These are phyloP conservation scores for Brenthis ino DNA, from an alignment of 2,888 invertebrate species.

Conservation along the genomic window DNA sequence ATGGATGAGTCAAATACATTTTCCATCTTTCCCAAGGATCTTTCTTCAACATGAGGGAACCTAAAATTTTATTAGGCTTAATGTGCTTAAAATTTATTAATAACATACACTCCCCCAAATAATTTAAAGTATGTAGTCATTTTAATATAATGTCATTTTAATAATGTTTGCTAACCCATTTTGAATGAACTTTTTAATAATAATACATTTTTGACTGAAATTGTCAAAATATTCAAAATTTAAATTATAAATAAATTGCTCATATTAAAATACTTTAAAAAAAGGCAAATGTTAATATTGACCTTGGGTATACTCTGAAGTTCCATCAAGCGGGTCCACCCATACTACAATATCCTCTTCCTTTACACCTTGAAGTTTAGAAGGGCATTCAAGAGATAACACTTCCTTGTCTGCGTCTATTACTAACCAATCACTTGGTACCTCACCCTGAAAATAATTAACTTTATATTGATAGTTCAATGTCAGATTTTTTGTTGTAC, in stretches of 20 bases:
- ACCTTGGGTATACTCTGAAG: constrained; percentile 98
- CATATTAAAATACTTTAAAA: too few species aligned
- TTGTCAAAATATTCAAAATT: too few species aligned
- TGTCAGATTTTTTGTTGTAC: constrained; percentile 3
- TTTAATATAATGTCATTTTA: too few species aligned
- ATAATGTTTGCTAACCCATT: too few species aligned
- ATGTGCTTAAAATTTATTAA: too few species aligned
- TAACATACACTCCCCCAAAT: too few species aligned
- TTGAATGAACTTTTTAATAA: too few species aligned
- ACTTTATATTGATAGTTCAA: constrained; percentile 9
- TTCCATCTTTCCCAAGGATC: constrained; percentile 81
- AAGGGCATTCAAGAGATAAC: constrained; percentile 84
- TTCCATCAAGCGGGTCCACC: constrained; percentile 99
- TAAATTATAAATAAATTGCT: too few species aligned
- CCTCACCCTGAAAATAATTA: constrained; percentile 58
- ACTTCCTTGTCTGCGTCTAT: constrained; percentile 87
- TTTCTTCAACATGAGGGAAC: constrained; percentile 81
- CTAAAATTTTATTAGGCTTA: constrained; percentile 61
- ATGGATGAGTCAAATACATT: constrained; percentile 78
- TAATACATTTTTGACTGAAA: too few species aligned
- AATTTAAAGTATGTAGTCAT: too few species aligned
- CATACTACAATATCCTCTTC: constrained; percentile 96
- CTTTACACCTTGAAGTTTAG: constrained; percentile 82
- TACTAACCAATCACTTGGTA: constrained; percentile 89
- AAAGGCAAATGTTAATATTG: too few species aligned